A percentile compares a stretch with the other conserved stretches of the same genome.
Evolutionary conservation across 1,140 invertebrate species (phyloP).

Genomic region (Hyles euphorbiae): DNA sequence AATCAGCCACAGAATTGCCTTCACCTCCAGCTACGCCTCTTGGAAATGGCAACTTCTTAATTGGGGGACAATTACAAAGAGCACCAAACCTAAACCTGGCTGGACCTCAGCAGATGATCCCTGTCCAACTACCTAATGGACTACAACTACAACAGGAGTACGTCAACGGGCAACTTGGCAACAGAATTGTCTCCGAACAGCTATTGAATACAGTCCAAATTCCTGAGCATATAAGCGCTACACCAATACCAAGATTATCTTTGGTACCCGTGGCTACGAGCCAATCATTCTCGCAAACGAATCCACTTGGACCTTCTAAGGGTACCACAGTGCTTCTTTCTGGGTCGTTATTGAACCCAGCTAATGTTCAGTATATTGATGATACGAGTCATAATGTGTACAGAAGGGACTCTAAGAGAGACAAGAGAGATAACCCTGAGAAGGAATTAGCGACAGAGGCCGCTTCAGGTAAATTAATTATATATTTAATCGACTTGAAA

Average conservation of each 20-base stretch:
- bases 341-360: slow-evolving; percentile 66
- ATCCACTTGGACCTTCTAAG: slow-evolving; percentile 44
- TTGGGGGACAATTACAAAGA: slow-evolving; percentile 83
- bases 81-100: slow-evolving; percentile 78
- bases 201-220: slow-evolving; percentile 60
- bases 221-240: slow-evolving; percentile 23
- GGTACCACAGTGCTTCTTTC: slow-evolving; percentile 54
- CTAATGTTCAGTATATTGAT: slow-evolving; percentile 78
- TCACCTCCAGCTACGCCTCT: slow-evolving; percentile 67
- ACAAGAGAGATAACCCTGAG: slow-evolving; percentile 73
- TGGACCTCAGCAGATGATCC: slow-evolving; percentile 72
- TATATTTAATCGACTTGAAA: not conserved
- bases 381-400: slow-evolving; percentile 73
- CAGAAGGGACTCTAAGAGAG: slow-evolving; percentile 71
- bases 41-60: slow-evolving; percentile 77
- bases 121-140: slow-evolving; percentile 64
- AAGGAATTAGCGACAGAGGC: slow-evolving; percentile 54
- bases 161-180: slow-evolving; percentile 78
- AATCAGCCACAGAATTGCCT: slow-evolving; percentile 76
- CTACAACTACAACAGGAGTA: slow-evolving; percentile 75
- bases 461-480: slow-evolving; percentile 22
- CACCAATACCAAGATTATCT: slow-evolving; percentile 25
- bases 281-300: slow-evolving; percentile 23
- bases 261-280: slow-evolving; percentile 24
- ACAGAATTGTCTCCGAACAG: slow-evolving; percentile 76